Base-by-base conservation (phyloP, 2,113 vertebrate genomes). In the Saimiri boliviensis region DNA sequence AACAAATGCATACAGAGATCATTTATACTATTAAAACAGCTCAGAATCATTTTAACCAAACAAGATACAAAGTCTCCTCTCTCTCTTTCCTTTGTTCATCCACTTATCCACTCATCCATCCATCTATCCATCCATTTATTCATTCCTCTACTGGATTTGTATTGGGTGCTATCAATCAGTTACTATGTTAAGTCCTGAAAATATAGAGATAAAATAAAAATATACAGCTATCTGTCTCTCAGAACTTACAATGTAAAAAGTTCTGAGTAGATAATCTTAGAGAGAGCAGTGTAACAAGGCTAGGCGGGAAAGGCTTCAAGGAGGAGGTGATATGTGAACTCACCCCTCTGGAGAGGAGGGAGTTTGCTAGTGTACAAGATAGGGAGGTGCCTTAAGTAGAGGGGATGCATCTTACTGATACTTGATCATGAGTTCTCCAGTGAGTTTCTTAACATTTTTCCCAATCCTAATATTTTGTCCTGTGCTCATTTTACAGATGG, bases 11-110 rank as follows among this genome's bases (percentile, higher is more conserved):
- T n/a, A 79, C n/a, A 84, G 21, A 47, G 63, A 74, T 13, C 10
- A 73, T 7, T 49, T 58, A n/a, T 79, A 32, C 2, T 9, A 68
- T 42, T 66, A 93, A 52, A 47, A 77, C 40, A 93, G 21, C 14
- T 90, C 54, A 93, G 88, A 90, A 52, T 6, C 25, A 49, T 88
- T 80, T 96, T 74, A 91, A 82, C 21, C 14, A 83, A 86, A 54
- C 42, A 12, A 83, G 30, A 86, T 2, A 42, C 83, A 40, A 73
- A 45, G 5, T 49, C 79, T 60, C 23, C 2, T 11, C 40, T 71
- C 14, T 3, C 20, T 42, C 27, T 5, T 49, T 52, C 30, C 20
- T 7, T 63, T 37, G 27, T 42, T 40, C 7, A 32, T 81, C 45
- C 13, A 40, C n/a, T 70, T 35, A 37, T 8, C 16, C 40, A 25